Conservation (phyloP, 1,140 invertebrate genomes). For the Hylaeus volcanicus region DNA sequence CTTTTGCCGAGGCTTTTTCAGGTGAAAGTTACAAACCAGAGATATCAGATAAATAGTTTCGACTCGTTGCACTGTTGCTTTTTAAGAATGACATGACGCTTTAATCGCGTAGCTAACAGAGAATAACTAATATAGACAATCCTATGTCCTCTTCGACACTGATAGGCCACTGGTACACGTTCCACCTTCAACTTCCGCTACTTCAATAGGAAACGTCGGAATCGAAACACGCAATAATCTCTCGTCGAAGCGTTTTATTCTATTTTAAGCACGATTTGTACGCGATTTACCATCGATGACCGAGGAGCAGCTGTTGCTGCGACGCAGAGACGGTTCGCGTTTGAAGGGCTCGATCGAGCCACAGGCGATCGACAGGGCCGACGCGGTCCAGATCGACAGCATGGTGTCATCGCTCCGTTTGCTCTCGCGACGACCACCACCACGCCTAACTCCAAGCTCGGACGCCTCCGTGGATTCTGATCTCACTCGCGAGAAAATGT, state of each 20-base stretch:
- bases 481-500: too few relatives aligned
- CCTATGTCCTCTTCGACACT: too few relatives aligned
- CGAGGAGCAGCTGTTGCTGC: constrained; percentile 61
- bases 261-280: constrained; percentile 27
- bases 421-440: neutral
- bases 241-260: constrained; percentile 19
- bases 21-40: too few relatives aligned
- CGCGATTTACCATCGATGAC: constrained; percentile 59
- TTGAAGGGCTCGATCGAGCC: constrained; percentile 55
- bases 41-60: too few relatives aligned
- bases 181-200: neutral
- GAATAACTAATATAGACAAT: too few relatives aligned
- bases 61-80: too few relatives aligned
- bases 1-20: too few relatives aligned
- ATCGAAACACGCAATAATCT: neutral
- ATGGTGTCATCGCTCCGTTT: constrained; percentile 58
- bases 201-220: neutral
- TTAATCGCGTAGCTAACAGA: too few relatives aligned
- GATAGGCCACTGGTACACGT: too few relatives aligned
- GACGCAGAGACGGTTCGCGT: constrained; percentile 32
- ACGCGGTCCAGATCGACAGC: constrained; percentile 69
- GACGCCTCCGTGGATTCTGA: neutral
- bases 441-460: too few relatives aligned
- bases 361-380: constrained; percentile 66
- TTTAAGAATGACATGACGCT: too few relatives aligned